Conservation (phyloP, 2,113 vertebrate genomes). For the Nanorana parkeri region DNA sequence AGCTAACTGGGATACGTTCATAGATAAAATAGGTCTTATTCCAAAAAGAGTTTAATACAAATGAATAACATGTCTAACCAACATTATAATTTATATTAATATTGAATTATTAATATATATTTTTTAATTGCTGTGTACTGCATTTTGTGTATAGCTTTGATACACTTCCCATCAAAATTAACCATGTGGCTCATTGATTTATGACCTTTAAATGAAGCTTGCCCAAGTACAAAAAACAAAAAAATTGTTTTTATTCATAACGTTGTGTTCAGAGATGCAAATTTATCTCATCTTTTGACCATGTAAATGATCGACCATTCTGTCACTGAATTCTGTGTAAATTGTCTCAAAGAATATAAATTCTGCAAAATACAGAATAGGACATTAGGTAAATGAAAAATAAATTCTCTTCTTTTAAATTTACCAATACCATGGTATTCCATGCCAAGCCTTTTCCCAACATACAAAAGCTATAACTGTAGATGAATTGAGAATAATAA, state of each 20-base stretch:
- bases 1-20: no score
- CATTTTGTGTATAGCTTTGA: no score
- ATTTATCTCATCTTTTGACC: slow-evolving; percentile 89
- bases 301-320: slow-evolving; percentile 90
- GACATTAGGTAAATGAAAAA: slow-evolving; percentile 86
- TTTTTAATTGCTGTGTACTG: no score
- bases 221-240: slow-evolving; percentile 87
- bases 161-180: no score
- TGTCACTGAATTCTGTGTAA: slow-evolving; percentile 86
- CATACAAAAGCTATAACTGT: slow-evolving; percentile 18
- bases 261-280: slow-evolving; percentile 96
- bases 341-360: slow-evolving; percentile 81
- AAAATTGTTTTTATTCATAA: slow-evolving; percentile 96
- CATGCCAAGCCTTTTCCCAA: slow-evolving; percentile 76
- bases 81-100: no score
- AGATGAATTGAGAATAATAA: background rate
- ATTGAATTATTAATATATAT: no score
- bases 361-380: slow-evolving; percentile 81
- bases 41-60: no score
- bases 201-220: slow-evolving; percentile 68
- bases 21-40: no score
- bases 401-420: slow-evolving; percentile 78
- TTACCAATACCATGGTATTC: slow-evolving; percentile 88
- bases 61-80: no score
- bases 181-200: no score